Conservation (phyloP, 2,113 vertebrate species). For the Xenus cinereus region DNA sequence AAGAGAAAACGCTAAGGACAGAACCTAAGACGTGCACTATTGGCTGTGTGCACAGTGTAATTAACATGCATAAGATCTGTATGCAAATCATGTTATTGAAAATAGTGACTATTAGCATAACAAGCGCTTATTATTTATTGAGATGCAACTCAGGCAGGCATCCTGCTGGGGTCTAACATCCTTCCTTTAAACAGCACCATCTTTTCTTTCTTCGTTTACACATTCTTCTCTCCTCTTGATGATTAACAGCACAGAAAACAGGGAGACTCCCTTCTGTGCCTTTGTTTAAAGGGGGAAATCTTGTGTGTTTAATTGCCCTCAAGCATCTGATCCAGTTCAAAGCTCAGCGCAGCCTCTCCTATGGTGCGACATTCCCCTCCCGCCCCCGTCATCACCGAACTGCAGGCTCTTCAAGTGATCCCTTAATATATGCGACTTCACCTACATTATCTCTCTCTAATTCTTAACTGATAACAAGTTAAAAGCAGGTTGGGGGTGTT, state of each 20-base stretch:
- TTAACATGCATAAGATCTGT: not conserved
- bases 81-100: conserved; percentile 11
- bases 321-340: not conserved
- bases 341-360: not conserved
- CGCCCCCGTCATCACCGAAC: not conserved
- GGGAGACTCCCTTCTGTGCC: conserved; percentile 46
- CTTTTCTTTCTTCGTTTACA: not conserved
- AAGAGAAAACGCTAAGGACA: not conserved
- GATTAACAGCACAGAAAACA: conserved; percentile 37
- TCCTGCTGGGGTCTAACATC: conserved; percentile 38
- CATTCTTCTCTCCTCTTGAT: conserved; percentile 16
- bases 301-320: conserved; percentile 43
- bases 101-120: conserved; percentile 63
- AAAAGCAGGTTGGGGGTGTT: not conserved
- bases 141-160: not conserved
- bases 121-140: conserved; percentile 36
- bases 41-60: not conserved
- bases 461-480: not conserved
- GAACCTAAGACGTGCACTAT: not conserved
- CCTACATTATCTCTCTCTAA: conserved; percentile 6
- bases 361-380: not conserved
- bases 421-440: not conserved
- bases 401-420: not conserved
- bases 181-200: not conserved
- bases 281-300: conserved; percentile 60